Evolutionary conservation across 35 echinoderm and acorn worm genomes (phyloP).

Genomic region (Hemicentrotus pulcherrimus): DNA sequence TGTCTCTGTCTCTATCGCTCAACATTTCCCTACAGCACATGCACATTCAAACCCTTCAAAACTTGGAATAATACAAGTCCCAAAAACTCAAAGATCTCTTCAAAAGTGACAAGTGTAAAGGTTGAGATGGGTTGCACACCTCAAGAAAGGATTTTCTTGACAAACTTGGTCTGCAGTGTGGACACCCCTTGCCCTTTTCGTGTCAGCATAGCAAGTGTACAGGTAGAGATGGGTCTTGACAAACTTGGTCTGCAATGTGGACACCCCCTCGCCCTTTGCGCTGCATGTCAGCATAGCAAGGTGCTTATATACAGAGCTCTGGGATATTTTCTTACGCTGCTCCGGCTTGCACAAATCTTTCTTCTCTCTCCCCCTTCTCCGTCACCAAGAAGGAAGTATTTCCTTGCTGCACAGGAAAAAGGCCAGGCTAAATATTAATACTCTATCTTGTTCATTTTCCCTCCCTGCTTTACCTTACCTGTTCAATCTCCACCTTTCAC

Average conservation of each 20-base stretch:
- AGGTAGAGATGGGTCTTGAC: background rate
- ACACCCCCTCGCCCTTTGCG: background rate
- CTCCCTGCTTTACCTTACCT: background rate
- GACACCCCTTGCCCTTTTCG: background rate
- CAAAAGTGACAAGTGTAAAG: no score
- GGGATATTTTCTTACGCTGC: slow-evolving; percentile 8
- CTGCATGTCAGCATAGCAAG: background rate
- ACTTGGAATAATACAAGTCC: no score
- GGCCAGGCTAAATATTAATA: slow-evolving; percentile 34
- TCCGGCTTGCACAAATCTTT: background rate
- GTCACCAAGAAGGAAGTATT: slow-evolving; percentile 28
- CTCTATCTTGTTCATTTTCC: slow-evolving; percentile 24
- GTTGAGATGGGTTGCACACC: background rate
- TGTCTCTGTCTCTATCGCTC: no score
- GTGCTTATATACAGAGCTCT: background rate
- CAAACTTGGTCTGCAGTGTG: background rate
- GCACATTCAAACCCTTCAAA: no score
- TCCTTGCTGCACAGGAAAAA: background rate
- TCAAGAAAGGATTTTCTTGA: background rate
- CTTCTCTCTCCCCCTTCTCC: slow-evolving; percentile 11
- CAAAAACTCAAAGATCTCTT: no score
- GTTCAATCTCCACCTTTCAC: background rate
- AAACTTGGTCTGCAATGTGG: background rate
- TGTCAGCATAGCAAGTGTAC: background rate
- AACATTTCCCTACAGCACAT: no score